A percentile compares a stretch with the other conserved stretches of the same genome.
Evolutionary conservation across 2,113 vertebrate species (phyloP).

Genomic region (Coturnix japonica): DNA sequence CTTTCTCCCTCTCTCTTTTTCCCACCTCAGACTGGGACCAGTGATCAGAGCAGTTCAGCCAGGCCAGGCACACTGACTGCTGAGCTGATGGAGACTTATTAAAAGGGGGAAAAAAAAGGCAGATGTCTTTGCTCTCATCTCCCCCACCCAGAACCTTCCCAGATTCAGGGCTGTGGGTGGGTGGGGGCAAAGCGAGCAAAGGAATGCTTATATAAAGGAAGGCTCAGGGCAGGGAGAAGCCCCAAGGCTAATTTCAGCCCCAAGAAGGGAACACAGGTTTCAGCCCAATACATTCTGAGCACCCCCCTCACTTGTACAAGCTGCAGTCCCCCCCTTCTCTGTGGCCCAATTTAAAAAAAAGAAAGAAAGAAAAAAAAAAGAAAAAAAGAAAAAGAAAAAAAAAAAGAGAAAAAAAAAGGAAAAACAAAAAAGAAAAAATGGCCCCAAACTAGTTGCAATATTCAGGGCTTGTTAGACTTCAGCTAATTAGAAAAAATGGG

Average conservation of each 20-base stretch:
- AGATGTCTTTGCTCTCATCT: background rate
- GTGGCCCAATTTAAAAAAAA: background rate
- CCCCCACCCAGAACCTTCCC: background rate
- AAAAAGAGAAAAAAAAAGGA: background rate
- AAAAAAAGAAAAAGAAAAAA: background rate
- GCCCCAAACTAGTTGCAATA: constrained; percentile 73
- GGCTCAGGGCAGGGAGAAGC: background rate
- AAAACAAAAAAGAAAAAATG: background rate
- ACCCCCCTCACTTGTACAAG: constrained; percentile 24
- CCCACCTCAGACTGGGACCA: background rate
- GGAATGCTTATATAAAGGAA: background rate
- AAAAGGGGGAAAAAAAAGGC: background rate
- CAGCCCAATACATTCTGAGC: background rate
- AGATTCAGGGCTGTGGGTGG: constrained; percentile 21
- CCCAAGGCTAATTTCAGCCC: background rate
- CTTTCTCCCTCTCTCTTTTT: background rate
- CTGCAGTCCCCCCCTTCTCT: constrained; percentile 33
- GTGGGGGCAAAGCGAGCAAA: background rate
- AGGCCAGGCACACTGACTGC: fast-evolving
- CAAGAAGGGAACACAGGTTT: constrained; percentile 23
- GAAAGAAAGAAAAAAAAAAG: background rate
- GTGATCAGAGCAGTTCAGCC: background rate
- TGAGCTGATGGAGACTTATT: background rate
- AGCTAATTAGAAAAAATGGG: constrained; percentile 94
- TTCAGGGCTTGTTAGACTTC: constrained; percentile 89